Base-by-base conservation (phyloP, 2,113 vertebrate genomes). In the Gobiocypris rarus region DNA sequence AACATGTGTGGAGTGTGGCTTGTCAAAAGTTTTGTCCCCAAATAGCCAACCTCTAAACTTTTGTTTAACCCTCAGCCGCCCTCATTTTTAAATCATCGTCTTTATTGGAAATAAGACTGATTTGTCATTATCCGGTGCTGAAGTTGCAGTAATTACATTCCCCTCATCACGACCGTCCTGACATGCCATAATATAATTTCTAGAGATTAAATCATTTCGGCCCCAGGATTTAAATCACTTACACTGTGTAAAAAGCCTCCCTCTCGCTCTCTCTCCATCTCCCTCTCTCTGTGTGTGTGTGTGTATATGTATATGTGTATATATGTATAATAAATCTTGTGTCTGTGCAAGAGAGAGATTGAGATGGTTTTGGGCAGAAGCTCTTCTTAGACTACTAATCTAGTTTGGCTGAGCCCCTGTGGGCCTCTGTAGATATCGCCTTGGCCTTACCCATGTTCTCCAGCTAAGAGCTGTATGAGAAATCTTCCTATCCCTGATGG, bases 201-300 rank as follows among this genome's bases (percentile, higher is more conserved):
- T 87, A 81, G 76, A 85, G 85, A 87, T 89, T 83, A 84, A 89
- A 89, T 89, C 81, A 85, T 85, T 83, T 89, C n/a, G 10, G 76
- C 83, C 80, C 54, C 15, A 26, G 71, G 73, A 79, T 87, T 85
- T 45, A 85, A 89, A 89, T 87, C 81, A 85, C 61, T 86, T 87
- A 71, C 58, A 75, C 50, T 34, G 31, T 56, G 77, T 83, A 83
- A 85, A 71, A 80, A 22, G 31, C 4, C 10, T 13, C 34, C 4
- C 34, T 34, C 17, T 15, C 17, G 7, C 43, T 14, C 10, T 45
- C n/a, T 48, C 34, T 22, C 65, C 59, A 9, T 84, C 48, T 24
- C 31, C 7, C 4, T 38, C 5, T 38, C 38, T 38, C 38, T n/a
- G n/a, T n/a, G n/a, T n/a, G n/a, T n/a, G n/a, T n/a, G n/a, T n/a